Evolutionary conservation across 2,113 vertebrate genomes (phyloP), one percentile per base, ranked within the genome.

Genomic region (Suncus etruscus): DNA sequence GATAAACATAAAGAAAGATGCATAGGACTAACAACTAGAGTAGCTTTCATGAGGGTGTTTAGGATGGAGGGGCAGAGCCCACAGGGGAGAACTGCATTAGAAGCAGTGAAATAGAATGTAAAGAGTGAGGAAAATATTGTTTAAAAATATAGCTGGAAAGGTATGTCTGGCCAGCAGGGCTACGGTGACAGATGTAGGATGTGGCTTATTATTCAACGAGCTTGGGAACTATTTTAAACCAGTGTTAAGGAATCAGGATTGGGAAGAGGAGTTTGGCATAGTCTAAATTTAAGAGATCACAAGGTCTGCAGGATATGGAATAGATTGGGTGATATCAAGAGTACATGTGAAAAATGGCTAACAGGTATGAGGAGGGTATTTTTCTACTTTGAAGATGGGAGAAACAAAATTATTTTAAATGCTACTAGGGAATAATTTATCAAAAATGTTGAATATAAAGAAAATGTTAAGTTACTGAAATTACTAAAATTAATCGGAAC

Each of bases 381-480:
- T 58, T 74, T 66, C 54, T 45, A 3, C 32, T 77, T 84, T 80
- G 45, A n/a, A 66, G 39, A 72, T 31, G 32, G 4, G 29, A 92
- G 74, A 84, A 94, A 87, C 47, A 66, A 29, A 2, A 86, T 7
- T 89, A 65, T 74, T 39, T 39, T 39, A 48, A 76, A 11, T 66
- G 47, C 24, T 31, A 70, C 39, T 39, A 91, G 72, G 9, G 76
- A 32, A 24, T 32, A 87, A 48, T 54, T 72, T 31, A 66, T n/a
- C 45, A 58, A 31, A 83, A 83, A 65, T 65, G 12, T 14, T 79
- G 51, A 65, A 48, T 76, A 32, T 39, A n/a, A 81, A 87, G 51
- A 54, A 75, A 25, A 87, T 31, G 69, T 8, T 45, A 54, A 2
- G 3, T 68, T 58, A 16, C 54, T 78, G n/a, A 24, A 39, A 73